phyloP scores from a whole-genome alignment of 2,888 invertebrate genomes.

The Andrena minutula region DNA sequence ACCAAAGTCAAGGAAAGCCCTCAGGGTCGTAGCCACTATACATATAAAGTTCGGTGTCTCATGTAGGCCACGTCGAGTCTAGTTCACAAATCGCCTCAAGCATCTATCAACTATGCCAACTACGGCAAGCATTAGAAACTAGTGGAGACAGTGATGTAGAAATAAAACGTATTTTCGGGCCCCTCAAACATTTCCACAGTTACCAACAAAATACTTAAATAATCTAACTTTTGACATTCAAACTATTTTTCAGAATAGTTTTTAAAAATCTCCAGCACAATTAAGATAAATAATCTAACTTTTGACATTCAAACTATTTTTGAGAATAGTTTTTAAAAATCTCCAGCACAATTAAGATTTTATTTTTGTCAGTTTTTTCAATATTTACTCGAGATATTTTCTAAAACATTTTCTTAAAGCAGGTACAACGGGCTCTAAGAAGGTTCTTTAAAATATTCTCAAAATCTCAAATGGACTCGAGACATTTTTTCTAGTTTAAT shows the following conservation, averaged over 20 bases:
- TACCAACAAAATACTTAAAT: too few relatives aligned
- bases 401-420: not conserved
- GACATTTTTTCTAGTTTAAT: not conserved
- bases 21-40: slow-evolving; percentile 49
- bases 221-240: too few relatives aligned
- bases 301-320: too few relatives aligned
- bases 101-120: slow-evolving; percentile 1
- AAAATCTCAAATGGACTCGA: too few relatives aligned
- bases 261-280: too few relatives aligned
- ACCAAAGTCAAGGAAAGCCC: slow-evolving; percentile 60
- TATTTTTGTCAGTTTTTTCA: not conserved
- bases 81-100: slow-evolving; percentile 54
- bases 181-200: not conserved
- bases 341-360: too few relatives aligned
- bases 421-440: not conserved
- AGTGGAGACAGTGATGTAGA: not conserved
- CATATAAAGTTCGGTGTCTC: slow-evolving; percentile 42
- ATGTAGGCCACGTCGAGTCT: slow-evolving; percentile 54
- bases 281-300: too few relatives aligned
- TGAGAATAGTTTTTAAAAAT: too few relatives aligned
- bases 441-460: too few relatives aligned
- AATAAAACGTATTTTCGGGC: not conserved
- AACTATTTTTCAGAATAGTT: too few relatives aligned
- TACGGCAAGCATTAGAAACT: not conserved
- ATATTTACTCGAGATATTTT: not conserved